These are phyloP conservation scores for Aplidium turbinatum DNA, from an alignment of 23 tunicate species.

Conservation along the genomic window DNA sequence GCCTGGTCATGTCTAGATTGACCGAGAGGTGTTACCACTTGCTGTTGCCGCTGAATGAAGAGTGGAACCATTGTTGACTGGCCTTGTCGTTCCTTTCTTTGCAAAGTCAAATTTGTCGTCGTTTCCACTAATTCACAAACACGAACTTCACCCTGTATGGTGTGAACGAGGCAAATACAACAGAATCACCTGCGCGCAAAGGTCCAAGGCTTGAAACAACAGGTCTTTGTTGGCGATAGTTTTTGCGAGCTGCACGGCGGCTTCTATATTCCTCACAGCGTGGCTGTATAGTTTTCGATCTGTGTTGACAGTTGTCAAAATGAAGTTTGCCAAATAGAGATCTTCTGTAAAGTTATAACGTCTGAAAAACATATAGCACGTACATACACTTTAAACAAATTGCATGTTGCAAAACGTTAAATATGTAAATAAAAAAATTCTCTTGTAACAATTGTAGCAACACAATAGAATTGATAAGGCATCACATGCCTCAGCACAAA, in stretches of 20 bases:
- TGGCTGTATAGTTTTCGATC: conserved; percentile 21
- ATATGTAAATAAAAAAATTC: too few species aligned
- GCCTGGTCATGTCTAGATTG: too few species aligned
- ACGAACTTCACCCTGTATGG: too few species aligned
- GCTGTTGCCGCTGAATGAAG: too few species aligned
- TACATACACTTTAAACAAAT: neutral
- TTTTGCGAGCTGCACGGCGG: conserved; percentile 45
- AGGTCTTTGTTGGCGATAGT: conserved; percentile 5
- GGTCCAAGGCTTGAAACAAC: conserved; percentile 25
- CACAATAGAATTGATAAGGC: too few species aligned
- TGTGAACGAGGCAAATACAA: neutral
- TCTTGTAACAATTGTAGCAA: too few species aligned
- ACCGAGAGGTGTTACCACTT: too few species aligned
- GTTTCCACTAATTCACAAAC: too few species aligned
- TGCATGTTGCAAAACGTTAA: too few species aligned
- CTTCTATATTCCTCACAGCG: conserved; percentile 48
- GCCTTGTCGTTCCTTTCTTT: too few species aligned
- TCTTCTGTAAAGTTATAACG: conserved; percentile 50
- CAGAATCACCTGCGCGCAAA: conserved; percentile 31
- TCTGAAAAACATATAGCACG: conserved; percentile 11
- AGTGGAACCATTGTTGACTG: too few species aligned
- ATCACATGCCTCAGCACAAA: neutral
- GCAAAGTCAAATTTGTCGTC: too few species aligned
- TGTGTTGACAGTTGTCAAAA: conserved; percentile 29
- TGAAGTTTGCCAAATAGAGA: conserved; percentile 30